Evolutionary conservation across 2,113 vertebrate genomes (phyloP), one percentile per base, ranked within the genome.

Genomic region (Cettia cetti): DNA sequence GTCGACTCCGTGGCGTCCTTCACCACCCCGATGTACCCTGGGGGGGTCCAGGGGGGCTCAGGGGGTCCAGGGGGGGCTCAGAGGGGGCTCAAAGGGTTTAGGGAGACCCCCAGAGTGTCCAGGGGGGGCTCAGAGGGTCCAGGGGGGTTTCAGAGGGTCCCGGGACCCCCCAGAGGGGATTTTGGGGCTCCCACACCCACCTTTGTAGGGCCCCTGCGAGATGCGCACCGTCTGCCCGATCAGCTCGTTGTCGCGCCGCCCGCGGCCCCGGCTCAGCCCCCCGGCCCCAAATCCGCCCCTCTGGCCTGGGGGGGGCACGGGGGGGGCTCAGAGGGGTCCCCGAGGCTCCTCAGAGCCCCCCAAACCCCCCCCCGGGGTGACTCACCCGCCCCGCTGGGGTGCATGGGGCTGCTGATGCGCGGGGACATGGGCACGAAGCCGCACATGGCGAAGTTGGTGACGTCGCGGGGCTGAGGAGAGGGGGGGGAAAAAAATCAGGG

Each of bases 191-290:
- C 94, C 52, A 99, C 99, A 40, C 39, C 39, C 39, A 40, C 39
- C 99, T 98, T 99, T 99, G 97, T 99, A 99, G 26, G 99, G 99
- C 40, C 99, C 99, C 90, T 99, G 99, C 3, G 99, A 99, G 96
- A 99, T 99, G 17, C 99, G 98, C 39, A 99, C 99, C 0, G 99
- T 99, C 97, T 99, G 99, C 47, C 99, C 99, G 21, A 99, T 99
- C 64, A 99, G 98, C 75, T 99, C 99, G 3, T 99, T 99, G 97
- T 99, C 99, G 90, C 99, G 95, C 20, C 99, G 98, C 20, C 99
- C 99, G 14, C 99, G 96, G 20, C 99, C 99, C 3, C 99, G 98
- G 53, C 98, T 98, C 98, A 99, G 98, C 22, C 98, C 98, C 0
- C 98, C 98, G 1, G 98, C 95, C 4, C 97, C 97, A 1, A 97